Base-by-base conservation (phyloP, 2,113 vertebrate species). In the Gymnorhina tibicen region DNA sequence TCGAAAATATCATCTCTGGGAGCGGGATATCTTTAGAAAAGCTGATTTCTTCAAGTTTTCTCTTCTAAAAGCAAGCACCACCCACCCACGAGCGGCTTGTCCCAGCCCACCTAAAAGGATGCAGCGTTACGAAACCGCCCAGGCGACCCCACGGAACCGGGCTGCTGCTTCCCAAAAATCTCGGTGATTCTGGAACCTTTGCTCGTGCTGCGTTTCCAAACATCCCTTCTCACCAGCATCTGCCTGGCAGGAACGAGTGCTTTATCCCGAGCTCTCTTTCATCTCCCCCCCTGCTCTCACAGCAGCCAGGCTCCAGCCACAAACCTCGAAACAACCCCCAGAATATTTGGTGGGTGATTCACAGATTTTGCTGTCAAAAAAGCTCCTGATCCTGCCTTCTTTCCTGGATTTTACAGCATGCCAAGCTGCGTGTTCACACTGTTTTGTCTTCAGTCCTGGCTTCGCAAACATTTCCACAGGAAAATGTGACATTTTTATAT, bases 321-420 rank as follows among this genome's bases (percentile, higher is more conserved):
- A 83, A 92, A 85, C 46, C 49, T 53, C 77, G 10, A 33, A 64
- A 55, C 50, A 74, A 7, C 49, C 56, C 66, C 64, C 22, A 39
- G 39, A 66, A 87, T 85, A 75, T 81, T 85, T 37, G 39, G 50
- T 58, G 85, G 58, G 50, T 85, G 77, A 92, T 78, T 94, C 93
- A 89, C 35, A 46, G 87, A 52, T 68, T 89, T 67, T 64, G 66
- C 69, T 93, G 85, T 79, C 93, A 62, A 46, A 95, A 95, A 86
- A 92, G 33, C 80, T 93, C 70, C 72, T 33, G 59, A 74, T 91
- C 79, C 39, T 76, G 35, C 86, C 69, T 83, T 42, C 11, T 76
- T 70, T 33, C 79, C 88, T 87, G 76, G 78, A 68, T 87, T 91
- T 89, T 93, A 28, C 81, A 85, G 78, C 49, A 32, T 9, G 49